Base-by-base conservation (phyloP, 2,113 vertebrate species). In the Orthonyx spaldingii region DNA sequence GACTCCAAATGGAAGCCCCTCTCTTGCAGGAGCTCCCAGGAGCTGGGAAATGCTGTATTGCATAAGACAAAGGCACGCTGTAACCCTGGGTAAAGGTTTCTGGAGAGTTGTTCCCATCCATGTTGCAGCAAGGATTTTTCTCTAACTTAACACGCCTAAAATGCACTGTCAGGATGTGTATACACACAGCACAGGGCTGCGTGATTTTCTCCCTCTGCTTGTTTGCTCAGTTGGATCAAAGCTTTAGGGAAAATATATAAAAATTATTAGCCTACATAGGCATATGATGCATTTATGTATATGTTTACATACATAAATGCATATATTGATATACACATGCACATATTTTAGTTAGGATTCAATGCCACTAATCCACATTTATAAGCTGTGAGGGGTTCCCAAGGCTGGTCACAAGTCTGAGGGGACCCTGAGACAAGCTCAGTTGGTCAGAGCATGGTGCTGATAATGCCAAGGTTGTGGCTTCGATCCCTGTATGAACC, bases 1-100 rank as follows among this genome's bases (percentile, higher is more conserved):
- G 3, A 90, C 92, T 93, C 90, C 87, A 96, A 93, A 77, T 50
- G 39, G 95, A 95, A 92, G 68, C 5, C 3, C 84, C 15, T 66
- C 56, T 93, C 86, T 55, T 75, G 37, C n/a, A 79, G 69, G 33
- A 84, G 23, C 56, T 92, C 47, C 60, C 64, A 77, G 69, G 72
- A 81, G 53, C 46, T 87, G 30, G 65, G 53, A 89, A 89, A 87
- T 66, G 72, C 49, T 77, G 30, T 60, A 18, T 35, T 89, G 55
- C 37, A 30, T 74, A 49, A 75, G 47, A 4, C 9, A 84, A 46
- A 56, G 78, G 65, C 81, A 78, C 11, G 4, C 28, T 35, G 26
- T 66, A 76, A 80, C 28, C 32, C 37, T 21, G 32, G 37, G 61
- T 70, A 88, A 85, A 85, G 0, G 0, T 16, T 87, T 57, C 55